Conservation (phyloP, 2,113 vertebrate genomes). For the Chloroceryle aenea region DNA sequence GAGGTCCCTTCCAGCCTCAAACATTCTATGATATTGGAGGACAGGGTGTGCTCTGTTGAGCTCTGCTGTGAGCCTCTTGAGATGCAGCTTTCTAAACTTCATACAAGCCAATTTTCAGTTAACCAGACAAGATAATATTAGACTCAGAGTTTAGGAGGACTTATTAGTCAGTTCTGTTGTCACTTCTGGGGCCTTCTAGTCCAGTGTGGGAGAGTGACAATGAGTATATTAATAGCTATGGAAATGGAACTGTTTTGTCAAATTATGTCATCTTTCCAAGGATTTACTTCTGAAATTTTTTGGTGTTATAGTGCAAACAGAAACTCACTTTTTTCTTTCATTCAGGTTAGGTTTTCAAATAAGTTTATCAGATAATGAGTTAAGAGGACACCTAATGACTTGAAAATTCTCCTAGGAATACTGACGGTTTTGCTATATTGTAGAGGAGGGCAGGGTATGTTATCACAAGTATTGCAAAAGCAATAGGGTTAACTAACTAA, state of each 20-base stretch:
- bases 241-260: not conserved
- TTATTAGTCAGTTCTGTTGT: not conserved
- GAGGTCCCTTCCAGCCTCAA: too few relatives aligned
- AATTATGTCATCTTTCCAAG: not conserved
- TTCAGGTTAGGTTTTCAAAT: not conserved
- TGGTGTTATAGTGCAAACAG: not conserved
- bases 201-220: not conserved
- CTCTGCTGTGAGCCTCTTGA: not conserved
- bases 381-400: not conserved
- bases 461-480: not conserved
- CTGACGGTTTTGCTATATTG: not conserved
- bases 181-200: not conserved
- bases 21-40: not conserved
- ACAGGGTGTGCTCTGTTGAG: not conserved
- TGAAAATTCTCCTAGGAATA: not conserved
- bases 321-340: not conserved
- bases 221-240: not conserved
- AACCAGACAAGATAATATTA: not conserved
- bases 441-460: accelerated
- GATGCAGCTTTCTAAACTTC: not conserved
- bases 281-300: not conserved
- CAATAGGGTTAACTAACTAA: not conserved
- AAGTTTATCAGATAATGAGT: not conserved
- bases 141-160: not conserved
- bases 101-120: not conserved